Base-by-base conservation (phyloP, 2,888 invertebrate genomes). In the Ethmia dodecea region DNA sequence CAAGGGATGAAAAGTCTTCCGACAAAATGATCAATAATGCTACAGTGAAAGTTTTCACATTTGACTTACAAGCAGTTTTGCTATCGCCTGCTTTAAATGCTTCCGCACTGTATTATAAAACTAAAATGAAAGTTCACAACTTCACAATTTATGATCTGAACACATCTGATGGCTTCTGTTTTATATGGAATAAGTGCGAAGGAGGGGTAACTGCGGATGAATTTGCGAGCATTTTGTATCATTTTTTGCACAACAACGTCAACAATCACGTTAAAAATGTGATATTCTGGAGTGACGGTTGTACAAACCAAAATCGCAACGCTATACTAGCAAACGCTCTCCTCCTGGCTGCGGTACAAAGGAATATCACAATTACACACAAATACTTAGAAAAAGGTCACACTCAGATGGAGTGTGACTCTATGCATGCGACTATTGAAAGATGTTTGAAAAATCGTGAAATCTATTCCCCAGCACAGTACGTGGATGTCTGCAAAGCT, bases 401-500 rank as follows among this genome's bases (percentile, higher is more conserved):
- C 29, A 42, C 42, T 13, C 39, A 39, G 28, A 42, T 42, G 42
- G 42, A 42, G 29, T 20, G 13, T 30, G 38, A 42, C 14, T 38
- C 38, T 18, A 33, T 35, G 14, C 35, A 42, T 16, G 28, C 33
- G 10, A 30, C 27, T 8, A 38, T 42, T 32, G 35, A 42, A 12
- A 29, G 27, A 18, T 29, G 35, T 30, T 16, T 41, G 2, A 29
- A 31, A 31, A 41, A 40, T 22, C 5, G 8, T 4, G 8, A 18
- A 18, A 18, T 18, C 8, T 5, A 18, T 8, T 4, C 8, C 8
- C 18, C 18, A 16, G 15, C 25, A 6, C 6, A 25, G 3, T 25
- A 25, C 25, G 10, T 25, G n/a, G n/a, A 25, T n/a, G n/a, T 25
- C n/a, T 5, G 6, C 10, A 6, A 10, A 25, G n/a, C 8, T 8